phyloP scores from a whole-genome alignment of 2,797 vertebrate species.

The Channallabes apus region DNA sequence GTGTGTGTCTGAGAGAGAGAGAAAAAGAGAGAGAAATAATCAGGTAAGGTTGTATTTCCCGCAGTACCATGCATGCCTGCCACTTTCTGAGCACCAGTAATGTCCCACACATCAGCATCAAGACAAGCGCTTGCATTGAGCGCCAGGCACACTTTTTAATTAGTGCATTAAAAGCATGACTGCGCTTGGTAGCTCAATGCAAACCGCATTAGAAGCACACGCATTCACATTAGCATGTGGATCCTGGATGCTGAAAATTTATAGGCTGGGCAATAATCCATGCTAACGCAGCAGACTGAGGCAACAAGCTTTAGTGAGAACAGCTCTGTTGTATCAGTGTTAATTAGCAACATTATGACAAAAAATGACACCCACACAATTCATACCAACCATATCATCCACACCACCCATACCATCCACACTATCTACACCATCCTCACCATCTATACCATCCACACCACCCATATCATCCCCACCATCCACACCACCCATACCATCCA shows the following conservation, averaged over 20 bases:
- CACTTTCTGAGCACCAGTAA: constrained; percentile 48
- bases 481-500: too few species aligned
- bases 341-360: constrained; percentile 38
- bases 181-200: constrained; percentile 50
- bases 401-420: too few species aligned
- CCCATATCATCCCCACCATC: neutral
- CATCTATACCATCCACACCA: too few species aligned
- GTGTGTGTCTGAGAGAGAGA: constrained; percentile 36
- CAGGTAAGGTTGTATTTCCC: constrained; percentile 49
- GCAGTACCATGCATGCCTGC: constrained; percentile 48
- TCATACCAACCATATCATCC: too few species aligned
- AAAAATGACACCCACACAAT: neutral
- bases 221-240: constrained; percentile 38
- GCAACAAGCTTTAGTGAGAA: constrained; percentile 10
- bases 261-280: constrained; percentile 30
- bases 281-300: constrained; percentile 24
- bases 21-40: constrained; percentile 35
- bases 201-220: constrained; percentile 47
- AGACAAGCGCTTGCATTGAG: constrained; percentile 46
- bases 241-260: constrained; percentile 31
- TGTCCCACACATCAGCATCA: constrained; percentile 49
- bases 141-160: constrained; percentile 53
- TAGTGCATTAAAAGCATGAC: constrained; percentile 56
- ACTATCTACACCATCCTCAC: too few species aligned
- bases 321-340: neutral